phyloP scores from a whole-genome alignment of 1,140 invertebrate genomes.

The Mamestra configurata region DNA sequence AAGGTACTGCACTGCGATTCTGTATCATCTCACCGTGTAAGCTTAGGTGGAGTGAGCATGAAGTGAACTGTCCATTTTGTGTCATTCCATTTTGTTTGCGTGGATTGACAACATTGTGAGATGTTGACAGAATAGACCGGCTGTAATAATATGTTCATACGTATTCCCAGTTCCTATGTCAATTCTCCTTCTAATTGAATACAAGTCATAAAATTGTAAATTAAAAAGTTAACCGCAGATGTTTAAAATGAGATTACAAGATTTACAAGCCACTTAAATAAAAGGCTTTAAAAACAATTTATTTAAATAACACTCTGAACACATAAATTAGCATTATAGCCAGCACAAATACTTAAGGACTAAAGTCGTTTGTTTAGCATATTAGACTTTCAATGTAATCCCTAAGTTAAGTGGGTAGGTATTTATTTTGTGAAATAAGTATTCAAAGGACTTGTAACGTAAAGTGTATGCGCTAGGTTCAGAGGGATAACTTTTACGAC shows the following conservation, averaged over 20 bases:
- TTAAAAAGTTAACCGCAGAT: constrained; percentile 17
- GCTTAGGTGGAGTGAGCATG: too few species aligned
- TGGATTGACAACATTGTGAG: too few species aligned
- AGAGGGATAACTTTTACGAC: not conserved
- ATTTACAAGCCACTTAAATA: constrained; percentile 20
- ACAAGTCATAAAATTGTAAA: not conserved
- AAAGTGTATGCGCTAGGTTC: constrained; percentile 1
- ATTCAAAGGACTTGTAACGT: constrained; percentile 16
- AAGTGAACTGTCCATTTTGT: too few species aligned
- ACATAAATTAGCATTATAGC: constrained; percentile 45
- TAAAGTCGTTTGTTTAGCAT: constrained; percentile 43
- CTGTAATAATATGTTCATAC: too few species aligned
- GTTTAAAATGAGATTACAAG: constrained; percentile 38
- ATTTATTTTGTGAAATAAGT: constrained; percentile 36
- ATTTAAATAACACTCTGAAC: constrained; percentile 39
- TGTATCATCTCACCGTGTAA: too few species aligned
- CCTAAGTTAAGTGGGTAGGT: constrained; percentile 18
- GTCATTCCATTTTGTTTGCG: too few species aligned
- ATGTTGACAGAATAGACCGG: too few species aligned
- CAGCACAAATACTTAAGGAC: constrained; percentile 33
- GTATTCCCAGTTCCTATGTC: too few species aligned
- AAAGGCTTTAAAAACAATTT: constrained; percentile 40
- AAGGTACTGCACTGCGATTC: not conserved
- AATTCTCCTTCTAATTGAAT: too few species aligned
- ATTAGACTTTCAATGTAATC: constrained; percentile 42